Base-by-base conservation (phyloP, 2,113 vertebrate genomes). In the Carassius carassius region DNA sequence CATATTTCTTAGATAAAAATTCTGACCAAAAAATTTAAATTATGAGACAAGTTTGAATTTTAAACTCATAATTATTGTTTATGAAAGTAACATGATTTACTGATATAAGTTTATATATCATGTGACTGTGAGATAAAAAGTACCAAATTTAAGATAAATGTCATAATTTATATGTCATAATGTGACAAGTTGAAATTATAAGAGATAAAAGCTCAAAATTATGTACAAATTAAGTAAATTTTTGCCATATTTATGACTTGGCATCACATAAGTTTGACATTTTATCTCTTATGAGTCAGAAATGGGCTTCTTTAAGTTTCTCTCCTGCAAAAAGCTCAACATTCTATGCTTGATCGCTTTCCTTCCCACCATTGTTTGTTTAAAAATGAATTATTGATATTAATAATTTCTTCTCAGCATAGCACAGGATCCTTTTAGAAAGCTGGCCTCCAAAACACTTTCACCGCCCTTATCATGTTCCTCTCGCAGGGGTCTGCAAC, bases 381-480 rank as follows among this genome's bases (percentile, higher is more conserved):
- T 21, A 69, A 78, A 80, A 21, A 81, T 83, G 67, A 23, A 63
- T 82, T 75, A 67, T 89, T 78, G 25, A 81, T 76, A 72, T 76
- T 29, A 81, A 81, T 73, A 67, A 78, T 74, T 86, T 86, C 72
- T 35, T 84, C 69, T 84, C 58, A 12, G 58, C 74, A 85, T 78
- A 79, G 84, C 83, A 73, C 63, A 44, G 21, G 77, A 69, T 84
- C 54, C 60, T 76, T 81, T 78, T 51, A 63, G 63, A 70, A 69
- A 84, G 78, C 62, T 44, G 47, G 60, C 49, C 54, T 63, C 56
- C 5, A 29, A 86, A 92, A 90, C 86, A 87, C 90, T 90, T 81
- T 91, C 84, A 74, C 84, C 78, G 82, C 72, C 89, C 90, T 92
- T 91, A 91, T 92, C 83, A 13, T 87, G 84, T 91, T 92, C 89